Conservation (phyloP, 2,113 vertebrate species). For the Triplophysa dalaica region DNA sequence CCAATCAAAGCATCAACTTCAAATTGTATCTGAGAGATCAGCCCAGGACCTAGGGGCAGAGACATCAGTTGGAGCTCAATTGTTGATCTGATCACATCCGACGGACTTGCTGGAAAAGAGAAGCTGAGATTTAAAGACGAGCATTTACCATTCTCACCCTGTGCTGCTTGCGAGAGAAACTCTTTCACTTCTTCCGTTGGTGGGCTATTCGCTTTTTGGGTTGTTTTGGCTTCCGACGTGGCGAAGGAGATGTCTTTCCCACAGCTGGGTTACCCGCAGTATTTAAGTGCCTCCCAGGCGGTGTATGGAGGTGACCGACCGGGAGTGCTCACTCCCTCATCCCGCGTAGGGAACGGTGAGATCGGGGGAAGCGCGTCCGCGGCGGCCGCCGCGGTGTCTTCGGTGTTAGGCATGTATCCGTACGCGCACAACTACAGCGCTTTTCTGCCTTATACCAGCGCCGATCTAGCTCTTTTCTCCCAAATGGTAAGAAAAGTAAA, state of each 20-base stretch:
- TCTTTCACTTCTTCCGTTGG: constrained; percentile 40
- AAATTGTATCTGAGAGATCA: constrained; percentile 97
- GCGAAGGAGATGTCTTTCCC: constrained; percentile 90
- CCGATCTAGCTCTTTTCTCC: constrained; percentile 93
- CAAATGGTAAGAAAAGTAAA: constrained; percentile 86
- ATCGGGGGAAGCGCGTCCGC: constrained; percentile 84
- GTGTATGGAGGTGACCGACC: constrained; percentile 88
- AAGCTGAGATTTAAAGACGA: constrained; percentile 69
- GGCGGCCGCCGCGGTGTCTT: constrained; percentile 83
- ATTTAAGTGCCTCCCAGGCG: constrained; percentile 89
- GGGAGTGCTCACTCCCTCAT: constrained; percentile 83
- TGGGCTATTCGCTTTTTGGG: constrained; percentile 52
- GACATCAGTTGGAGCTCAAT: constrained; percentile 97
- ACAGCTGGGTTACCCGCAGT: constrained; percentile 95
- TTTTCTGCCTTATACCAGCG: constrained; percentile 92
- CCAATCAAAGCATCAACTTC: constrained; percentile 99
- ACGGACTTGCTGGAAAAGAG: constrained; percentile 82
- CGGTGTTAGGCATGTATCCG: constrained; percentile 93
- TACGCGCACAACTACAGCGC: constrained; percentile 94
- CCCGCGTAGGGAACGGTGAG: constrained; percentile 82
- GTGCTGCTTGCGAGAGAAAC: constrained; percentile 24
- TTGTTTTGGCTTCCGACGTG: constrained; percentile 60
- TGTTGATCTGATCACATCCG: constrained; percentile 95
- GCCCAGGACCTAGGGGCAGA: constrained; percentile 93
- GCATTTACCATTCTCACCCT: constrained; percentile 16